Base-by-base conservation (phyloP, 2,113 vertebrate genomes). In the Misgurnus mizolepis region DNA sequence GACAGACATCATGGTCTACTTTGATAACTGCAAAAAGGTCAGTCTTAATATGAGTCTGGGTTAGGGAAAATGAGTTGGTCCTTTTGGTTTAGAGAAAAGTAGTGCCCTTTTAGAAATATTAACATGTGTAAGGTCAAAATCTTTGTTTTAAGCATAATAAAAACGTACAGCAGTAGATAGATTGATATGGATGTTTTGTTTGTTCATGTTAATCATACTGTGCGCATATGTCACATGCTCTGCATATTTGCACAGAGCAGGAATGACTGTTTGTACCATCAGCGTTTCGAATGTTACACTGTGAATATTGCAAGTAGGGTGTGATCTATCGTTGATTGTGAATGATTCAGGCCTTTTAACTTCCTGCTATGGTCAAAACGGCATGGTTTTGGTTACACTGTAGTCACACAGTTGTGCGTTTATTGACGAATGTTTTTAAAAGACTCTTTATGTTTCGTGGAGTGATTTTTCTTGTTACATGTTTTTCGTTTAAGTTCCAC, bases 11-110 rank as follows among this genome's bases (percentile, higher is more conserved):
- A 43, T 80, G 55, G 65, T 84, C 56, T 86, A 80, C 65, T 84
- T 82, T 74, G 62, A 82, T 34, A 58, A 72, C 82, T 83, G 84
- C 79, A 83, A 76, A 58, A 76, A 86, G 79, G 76, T 83, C 79
- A 22, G 74, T 22, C 61, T 67, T 55, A 5, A 49, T 18, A 5
- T 65, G 27, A 39, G 4, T 12, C 7, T 18, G 15, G 5, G 11
- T 34, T 47, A 34, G 27, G 15, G 12, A 50, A 50, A 50, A 49
- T 11, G 47, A 50, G 68, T 17, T 39, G 9, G 17, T 60, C 6
- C 8, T 41, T 39, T 40, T 50, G 50, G 67, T 18, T 56, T 27
- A 58, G 34, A n/a, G 34, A 9, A 17, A 8, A 58, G 18, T 17
- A 43, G 39, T 22, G 70, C 70, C 39, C 39, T 55, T 58, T 71